Base-by-base conservation (phyloP, 1,140 invertebrate species). In the Drosophila kepulauana region DNA sequence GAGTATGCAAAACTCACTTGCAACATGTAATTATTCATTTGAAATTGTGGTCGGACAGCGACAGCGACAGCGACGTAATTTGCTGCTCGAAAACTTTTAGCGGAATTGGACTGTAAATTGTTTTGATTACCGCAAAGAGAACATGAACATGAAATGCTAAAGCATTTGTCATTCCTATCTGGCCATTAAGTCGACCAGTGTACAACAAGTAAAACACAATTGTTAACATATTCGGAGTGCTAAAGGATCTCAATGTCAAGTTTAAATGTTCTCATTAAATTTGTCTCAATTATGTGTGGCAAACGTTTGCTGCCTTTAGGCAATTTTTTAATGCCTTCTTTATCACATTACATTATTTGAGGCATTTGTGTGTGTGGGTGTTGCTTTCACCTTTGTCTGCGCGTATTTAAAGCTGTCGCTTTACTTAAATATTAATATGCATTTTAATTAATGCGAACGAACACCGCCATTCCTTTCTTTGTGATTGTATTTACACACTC, bases 141-240 rank as follows among this genome's bases (percentile, higher is more conserved):
- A 20, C 52, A 25, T 25, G 20, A 56, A 56, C n/a, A 10, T 56
- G 6, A 56, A 56, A n/a, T 38, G 33, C 15, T 56, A 3, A 33
- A 56, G 33, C 52, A 56, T 56, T 56, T 56, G 52, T 56, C 52
- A 56, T 56, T 56, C 52, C 52, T 15, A 35, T 56, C 6, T 15
- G 30, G 33, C 52, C 15, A 56, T 56, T 56, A 56, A 56, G 52
- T 38, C 52, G 33, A 16, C 1, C 30, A 35, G 38, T 56, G 33
- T 54, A 52, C 49, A 52, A 30, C 49, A 52, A 52, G 30, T 20
- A 52, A 25, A 25, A 25, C 20, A 51, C 10, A 52, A 15, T 54
- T 33, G 51, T 54, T 30, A 35, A 8, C 52, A 35, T 35, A 54
- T 8, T 33, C 7, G 33, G 7, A 33, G 33, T 33, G 33, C 33